These are phyloP conservation scores for Synergus japonicus DNA, from an alignment of 2,888 invertebrate species.

Conservation along the genomic window DNA sequence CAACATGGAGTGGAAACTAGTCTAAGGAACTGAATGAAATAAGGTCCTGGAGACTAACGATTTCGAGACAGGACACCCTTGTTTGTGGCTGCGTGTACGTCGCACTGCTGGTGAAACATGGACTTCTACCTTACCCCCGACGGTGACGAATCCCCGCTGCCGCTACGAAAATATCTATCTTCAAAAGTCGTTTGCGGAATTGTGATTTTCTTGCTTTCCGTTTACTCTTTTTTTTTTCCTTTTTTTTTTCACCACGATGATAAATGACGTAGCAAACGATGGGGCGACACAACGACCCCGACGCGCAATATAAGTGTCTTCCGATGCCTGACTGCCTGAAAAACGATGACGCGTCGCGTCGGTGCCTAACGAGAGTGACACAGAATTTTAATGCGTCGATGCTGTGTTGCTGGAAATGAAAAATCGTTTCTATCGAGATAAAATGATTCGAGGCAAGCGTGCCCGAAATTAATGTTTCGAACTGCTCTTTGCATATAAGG, in stretches of 20 bases:
- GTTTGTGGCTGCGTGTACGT: conserved; percentile 22
- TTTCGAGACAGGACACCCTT: conserved; percentile 15
- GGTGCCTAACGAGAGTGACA: conserved; percentile 40
- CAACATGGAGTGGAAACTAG: not conserved
- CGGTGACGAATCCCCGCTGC: conserved; percentile 12
- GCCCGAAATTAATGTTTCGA: conserved; percentile 33
- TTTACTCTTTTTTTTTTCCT: conserved; percentile 2
- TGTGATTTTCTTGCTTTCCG: conserved; percentile 36
- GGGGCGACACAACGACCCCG: conserved; percentile 27
- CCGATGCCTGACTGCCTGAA: not conserved
- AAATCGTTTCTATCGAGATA: conserved; percentile 40
- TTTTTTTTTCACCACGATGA: not conserved
- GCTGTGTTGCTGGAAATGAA: conserved; percentile 26
- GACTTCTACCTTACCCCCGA: conserved; percentile 22
- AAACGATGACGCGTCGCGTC: conserved; percentile 24
- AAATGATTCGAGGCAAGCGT: conserved; percentile 31
- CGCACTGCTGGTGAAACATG: conserved; percentile 14
- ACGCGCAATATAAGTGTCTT: conserved; percentile 30
- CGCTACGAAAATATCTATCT: conserved; percentile 29
- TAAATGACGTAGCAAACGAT: conserved; percentile 35
- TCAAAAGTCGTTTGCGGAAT: conserved; percentile 39
- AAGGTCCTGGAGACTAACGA: conserved; percentile 14
- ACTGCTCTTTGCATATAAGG: conserved; percentile 34
- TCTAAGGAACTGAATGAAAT: conserved; percentile 11
- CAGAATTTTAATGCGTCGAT: conserved; percentile 37